Base-by-base conservation (phyloP, 1,140 invertebrate species). In the Phenacoccus solenopsis region DNA sequence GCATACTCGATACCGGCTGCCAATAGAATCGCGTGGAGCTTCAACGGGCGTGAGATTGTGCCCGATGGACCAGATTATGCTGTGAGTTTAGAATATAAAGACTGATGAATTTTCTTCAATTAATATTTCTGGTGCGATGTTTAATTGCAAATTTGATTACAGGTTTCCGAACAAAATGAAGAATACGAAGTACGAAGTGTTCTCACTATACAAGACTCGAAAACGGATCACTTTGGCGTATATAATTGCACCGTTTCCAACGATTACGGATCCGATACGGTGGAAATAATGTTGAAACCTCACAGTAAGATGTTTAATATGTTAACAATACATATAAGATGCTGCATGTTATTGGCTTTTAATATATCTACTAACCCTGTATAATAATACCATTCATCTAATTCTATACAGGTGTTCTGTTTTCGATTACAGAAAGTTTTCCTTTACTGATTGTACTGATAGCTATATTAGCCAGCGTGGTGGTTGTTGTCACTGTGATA, bases 191-290 rank as follows among this genome's bases (percentile, higher is more conserved):
- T 64, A 25, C 59, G 22, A 1, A 91, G 88, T 59, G 90, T 89
- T n/a, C 82, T 97, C 21, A 87, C 93, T 64, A 92, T 97, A 38
- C 82, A 87, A 67, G 88, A 93, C 75, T 90, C 91, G 32, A 86
- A 88, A 74, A 85, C 87, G 25, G 85, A 84, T 71, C 92, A 97
- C 78, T 97, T 94, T 77, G 94, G 94, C 16, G 82, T 86, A 72
- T 98, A 96, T 81, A 97, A 96, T 81, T 98, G 95, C 79, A 91
- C 93, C 30, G 93, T 96, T 2, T 85, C 87, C 57, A 98, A 98
- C 79, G 86, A 88, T 68, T 96, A 91, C 76, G 94, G 95, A 21
- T 86, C 86, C 30, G 91, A 94, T 76, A 85, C 87, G 1, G 83
- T 90, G 71, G 85, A 91, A 74, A 95, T 98, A 70, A 85, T 85